Evolutionary conservation across 2,888 invertebrate species (phyloP).

Genomic region (Atherix ibis): DNA sequence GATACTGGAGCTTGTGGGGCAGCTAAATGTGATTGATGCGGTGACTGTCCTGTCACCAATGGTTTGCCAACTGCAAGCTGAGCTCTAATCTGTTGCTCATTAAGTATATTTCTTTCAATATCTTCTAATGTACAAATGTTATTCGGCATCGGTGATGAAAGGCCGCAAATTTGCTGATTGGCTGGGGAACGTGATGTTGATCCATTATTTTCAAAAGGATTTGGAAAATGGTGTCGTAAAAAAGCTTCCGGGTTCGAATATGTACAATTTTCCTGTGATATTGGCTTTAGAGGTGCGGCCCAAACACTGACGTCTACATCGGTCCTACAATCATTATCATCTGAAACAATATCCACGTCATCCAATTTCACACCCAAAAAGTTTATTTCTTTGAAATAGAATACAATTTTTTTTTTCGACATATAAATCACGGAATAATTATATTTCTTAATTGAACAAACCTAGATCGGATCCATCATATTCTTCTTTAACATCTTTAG

Average conservation of each 20-base stretch:
- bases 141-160: slow-evolving; percentile 13
- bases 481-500: slow-evolving; percentile 14
- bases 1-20: slow-evolving; percentile 8
- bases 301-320: slow-evolving; percentile 35
- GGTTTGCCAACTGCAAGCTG: slow-evolving; percentile 13
- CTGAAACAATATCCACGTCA: slow-evolving; percentile 26
- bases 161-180: slow-evolving; percentile 12
- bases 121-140: slow-evolving; percentile 32
- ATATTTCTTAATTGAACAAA: slow-evolving; percentile 1
- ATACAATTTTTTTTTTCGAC: not conserved
- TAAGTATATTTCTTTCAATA: slow-evolving; percentile 29
- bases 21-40: slow-evolving; percentile 12
- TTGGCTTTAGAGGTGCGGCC: slow-evolving; percentile 29
- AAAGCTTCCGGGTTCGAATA: slow-evolving; percentile 19
- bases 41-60: slow-evolving; percentile 8
- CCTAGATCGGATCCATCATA: slow-evolving; percentile 26
- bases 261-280: slow-evolving; percentile 9
- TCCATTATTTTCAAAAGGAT: slow-evolving; percentile 13
- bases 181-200: slow-evolving; percentile 6
- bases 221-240: slow-evolving; percentile 22
- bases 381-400: slow-evolving; percentile 22
- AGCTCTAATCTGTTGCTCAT: slow-evolving; percentile 27
- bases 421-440: not conserved
- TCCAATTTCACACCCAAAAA: slow-evolving; percentile 28
- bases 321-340: slow-evolving; percentile 24